These are phyloP conservation scores for Cervus canadensis DNA, from an alignment of 2,113 vertebrate genomes.

Conservation along the genomic window DNA sequence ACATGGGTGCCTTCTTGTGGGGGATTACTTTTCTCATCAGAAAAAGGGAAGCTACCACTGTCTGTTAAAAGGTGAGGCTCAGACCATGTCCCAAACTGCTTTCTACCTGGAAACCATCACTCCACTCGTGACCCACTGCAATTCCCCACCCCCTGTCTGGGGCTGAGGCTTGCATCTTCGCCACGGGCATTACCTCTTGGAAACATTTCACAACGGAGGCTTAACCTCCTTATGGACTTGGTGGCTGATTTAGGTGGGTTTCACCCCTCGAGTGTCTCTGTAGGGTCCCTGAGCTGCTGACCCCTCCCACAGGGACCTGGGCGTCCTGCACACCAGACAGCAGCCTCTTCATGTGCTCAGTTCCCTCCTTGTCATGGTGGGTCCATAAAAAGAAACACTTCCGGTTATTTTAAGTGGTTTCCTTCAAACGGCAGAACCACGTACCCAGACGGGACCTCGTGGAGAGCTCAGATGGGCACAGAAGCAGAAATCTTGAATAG, in stretches of 20 bases:
- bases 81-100: neutral
- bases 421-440: neutral
- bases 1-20: neutral
- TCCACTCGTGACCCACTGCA: fast-evolving
- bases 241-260: neutral
- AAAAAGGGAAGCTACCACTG: neutral
- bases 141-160: too few relatives aligned
- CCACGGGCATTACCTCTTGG: neutral
- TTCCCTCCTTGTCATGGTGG: fast-evolving
- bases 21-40: neutral
- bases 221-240: neutral
- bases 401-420: neutral
- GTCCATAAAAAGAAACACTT: neutral
- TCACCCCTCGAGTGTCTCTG: fast-evolving
- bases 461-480: fast-evolving
- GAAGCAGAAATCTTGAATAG: neutral
- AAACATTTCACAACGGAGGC: neutral
- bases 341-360: fast-evolving
- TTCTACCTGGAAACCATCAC: neutral
- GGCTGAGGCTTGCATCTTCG: neutral
- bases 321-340: fast-evolving
- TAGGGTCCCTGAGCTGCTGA: neutral
- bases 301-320: neutral
- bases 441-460: neutral
- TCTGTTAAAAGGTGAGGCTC: neutral